Evolutionary conservation across 2,797 vertebrate species (phyloP).

Genomic region (Gorsachius magnificus): DNA sequence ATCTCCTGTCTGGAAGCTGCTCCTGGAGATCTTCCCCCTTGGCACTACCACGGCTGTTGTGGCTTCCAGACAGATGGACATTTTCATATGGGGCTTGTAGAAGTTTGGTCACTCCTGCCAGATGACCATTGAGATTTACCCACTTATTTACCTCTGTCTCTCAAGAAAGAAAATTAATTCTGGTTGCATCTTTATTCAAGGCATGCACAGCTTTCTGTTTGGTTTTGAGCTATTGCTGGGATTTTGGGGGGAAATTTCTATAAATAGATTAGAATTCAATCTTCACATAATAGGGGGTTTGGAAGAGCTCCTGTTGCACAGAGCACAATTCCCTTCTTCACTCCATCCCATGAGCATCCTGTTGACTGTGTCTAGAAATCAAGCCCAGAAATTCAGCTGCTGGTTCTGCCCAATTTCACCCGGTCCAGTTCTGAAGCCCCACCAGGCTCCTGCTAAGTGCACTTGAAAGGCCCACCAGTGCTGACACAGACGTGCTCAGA

Average conservation of each 20-base stretch:
- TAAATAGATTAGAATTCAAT: background rate
- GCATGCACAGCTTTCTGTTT: background rate
- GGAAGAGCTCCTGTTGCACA: background rate
- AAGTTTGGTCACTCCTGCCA: background rate
- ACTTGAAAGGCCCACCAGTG: background rate
- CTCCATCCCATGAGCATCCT: background rate
- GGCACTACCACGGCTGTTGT: background rate
- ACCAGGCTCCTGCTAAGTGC: background rate
- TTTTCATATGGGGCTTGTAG: background rate
- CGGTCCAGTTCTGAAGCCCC: background rate
- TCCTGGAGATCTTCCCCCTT: background rate
- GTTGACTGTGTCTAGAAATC: background rate
- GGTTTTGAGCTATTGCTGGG: background rate
- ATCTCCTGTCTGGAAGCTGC: slow-evolving; percentile 26
- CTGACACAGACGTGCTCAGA: background rate
- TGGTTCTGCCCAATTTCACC: background rate
- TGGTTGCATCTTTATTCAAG: background rate
- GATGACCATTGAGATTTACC: background rate
- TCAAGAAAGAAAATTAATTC: background rate
- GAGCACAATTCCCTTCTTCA: background rate
- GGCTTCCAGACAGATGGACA: background rate
- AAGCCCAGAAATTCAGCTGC: background rate
- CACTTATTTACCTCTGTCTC: background rate
- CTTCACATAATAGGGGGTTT: background rate
- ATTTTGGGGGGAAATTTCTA: background rate